These are phyloP conservation scores for Campopleginae sp. DNA, from an alignment of 2,888 invertebrate genomes.

Conservation along the genomic window DNA sequence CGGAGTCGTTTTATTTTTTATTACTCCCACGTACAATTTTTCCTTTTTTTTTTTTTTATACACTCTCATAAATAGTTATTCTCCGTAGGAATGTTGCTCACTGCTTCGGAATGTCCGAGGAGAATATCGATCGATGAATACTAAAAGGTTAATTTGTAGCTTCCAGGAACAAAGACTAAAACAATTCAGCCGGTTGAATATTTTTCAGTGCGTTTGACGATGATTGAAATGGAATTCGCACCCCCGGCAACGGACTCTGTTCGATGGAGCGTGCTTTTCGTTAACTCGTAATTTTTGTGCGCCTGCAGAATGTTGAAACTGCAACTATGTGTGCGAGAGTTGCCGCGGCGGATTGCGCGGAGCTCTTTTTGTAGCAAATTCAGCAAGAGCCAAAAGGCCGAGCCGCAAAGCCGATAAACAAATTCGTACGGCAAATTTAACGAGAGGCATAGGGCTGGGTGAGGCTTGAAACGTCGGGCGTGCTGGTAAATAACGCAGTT, in stretches of 20 bases:
- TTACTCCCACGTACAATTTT: background rate
- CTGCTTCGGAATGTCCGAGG: background rate
- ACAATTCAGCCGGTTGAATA: background rate
- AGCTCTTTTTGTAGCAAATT: conserved; percentile 32
- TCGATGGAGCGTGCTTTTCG: conserved; percentile 14
- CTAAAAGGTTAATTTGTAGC: background rate
- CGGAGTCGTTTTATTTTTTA: background rate
- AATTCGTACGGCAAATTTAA: conserved; percentile 48
- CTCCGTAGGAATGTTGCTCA: background rate
- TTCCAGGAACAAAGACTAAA: background rate
- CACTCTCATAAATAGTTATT: background rate
- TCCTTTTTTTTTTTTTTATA: background rate
- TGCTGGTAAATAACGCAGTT: conserved; percentile 56
- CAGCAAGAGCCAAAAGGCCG: conserved; percentile 28
- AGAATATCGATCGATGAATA: background rate
- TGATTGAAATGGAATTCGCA: conserved; percentile 23
- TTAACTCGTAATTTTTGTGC: conserved; percentile 33
- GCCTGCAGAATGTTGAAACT: conserved; percentile 28
- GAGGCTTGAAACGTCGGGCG: conserved; percentile 26
- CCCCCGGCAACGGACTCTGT: background rate
- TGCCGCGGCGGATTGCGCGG: conserved; percentile 13
- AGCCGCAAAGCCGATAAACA: conserved; percentile 53
- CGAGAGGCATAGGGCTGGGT: conserved; percentile 13
- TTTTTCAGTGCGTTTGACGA: background rate
- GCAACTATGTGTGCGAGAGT: background rate